A percentile compares a stretch with the other conserved stretches of the same genome.
Conservation (phyloP, 2,113 vertebrate species). For the Carassius gibelio region DNA sequence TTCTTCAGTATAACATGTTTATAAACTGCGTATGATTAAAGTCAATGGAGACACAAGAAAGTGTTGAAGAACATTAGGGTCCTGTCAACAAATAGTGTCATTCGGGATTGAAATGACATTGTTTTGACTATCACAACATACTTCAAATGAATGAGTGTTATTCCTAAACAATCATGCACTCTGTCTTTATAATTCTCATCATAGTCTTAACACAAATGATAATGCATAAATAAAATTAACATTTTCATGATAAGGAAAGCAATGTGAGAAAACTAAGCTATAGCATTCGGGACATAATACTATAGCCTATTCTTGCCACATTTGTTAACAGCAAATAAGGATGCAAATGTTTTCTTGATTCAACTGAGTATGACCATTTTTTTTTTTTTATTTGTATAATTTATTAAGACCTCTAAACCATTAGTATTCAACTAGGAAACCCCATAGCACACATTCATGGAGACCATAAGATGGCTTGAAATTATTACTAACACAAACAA, state of each 20-base stretch:
- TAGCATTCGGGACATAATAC: background rate
- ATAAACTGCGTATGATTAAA: background rate
- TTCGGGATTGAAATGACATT: background rate
- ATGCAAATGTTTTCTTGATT: background rate
- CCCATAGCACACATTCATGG: background rate
- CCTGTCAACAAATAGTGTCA: too few relatives aligned
- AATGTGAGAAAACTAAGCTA: background rate
- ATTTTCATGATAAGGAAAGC: background rate
- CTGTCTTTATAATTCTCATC: background rate
- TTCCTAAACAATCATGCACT: background rate
- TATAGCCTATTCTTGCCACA: background rate
- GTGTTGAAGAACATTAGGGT: too few relatives aligned
- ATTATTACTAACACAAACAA: background rate
- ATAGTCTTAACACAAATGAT: background rate
- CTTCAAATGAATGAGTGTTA: background rate
- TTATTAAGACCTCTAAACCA: background rate
- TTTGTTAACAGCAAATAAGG: background rate
- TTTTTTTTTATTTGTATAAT: background rate
- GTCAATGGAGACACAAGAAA: background rate
- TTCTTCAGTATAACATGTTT: too few relatives aligned
- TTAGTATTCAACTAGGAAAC: background rate
- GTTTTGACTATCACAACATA: background rate
- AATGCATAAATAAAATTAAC: background rate
- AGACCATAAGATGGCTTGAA: background rate
- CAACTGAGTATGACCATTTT: background rate